Conservation (phyloP, 1,140 invertebrate species). For the Tetragnatha versicolor region DNA sequence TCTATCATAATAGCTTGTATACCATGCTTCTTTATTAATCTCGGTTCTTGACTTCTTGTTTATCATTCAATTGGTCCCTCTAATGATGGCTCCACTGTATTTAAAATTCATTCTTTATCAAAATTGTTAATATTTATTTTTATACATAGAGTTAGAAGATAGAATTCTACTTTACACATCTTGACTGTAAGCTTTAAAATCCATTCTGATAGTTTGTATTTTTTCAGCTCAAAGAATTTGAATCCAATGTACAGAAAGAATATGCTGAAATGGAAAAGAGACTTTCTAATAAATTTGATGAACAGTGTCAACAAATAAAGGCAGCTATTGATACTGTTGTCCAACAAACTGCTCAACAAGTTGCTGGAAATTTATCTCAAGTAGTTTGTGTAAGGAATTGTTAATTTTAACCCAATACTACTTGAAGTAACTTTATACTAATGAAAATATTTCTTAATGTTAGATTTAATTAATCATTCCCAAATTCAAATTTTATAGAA, state of each 20-base stretch:
- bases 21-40: no score
- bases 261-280: constrained; percentile 44
- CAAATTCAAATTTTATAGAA: constrained; percentile 23
- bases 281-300: constrained; percentile 39
- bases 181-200: no score
- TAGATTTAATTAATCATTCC: background rate
- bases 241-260: constrained; percentile 42
- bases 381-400: constrained; percentile 32
- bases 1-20: no score
- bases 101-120: no score
- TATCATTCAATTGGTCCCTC: no score
- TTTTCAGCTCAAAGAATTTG: constrained; percentile 36
- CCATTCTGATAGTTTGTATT: no score
- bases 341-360: constrained; percentile 41
- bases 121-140: no score
- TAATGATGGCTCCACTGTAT: no score
- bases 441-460: background rate
- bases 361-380: constrained; percentile 41
- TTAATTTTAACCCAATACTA: background rate
- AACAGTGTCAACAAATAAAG: constrained; percentile 43
- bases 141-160: no score
- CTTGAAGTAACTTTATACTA: background rate
- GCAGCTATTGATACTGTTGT: constrained; percentile 39
- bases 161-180: no score
- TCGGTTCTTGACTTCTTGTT: no score